Percentiles rank a stretch among this genome's conserved stretches.
These are phyloP conservation scores for Babyrousa celebensis DNA, from an alignment of 2,797 vertebrate species.

Conservation along the genomic window DNA sequence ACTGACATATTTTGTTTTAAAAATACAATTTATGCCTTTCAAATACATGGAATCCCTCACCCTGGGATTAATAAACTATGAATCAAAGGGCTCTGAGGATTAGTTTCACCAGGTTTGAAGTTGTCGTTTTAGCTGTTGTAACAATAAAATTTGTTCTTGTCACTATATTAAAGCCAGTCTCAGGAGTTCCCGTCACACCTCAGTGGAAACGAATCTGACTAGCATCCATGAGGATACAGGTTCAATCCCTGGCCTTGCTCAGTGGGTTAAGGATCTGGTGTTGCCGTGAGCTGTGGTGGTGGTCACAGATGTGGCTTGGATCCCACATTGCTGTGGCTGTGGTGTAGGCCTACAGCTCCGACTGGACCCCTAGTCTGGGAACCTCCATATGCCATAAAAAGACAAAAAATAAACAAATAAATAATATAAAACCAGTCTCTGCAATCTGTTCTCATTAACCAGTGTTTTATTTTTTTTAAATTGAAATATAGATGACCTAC, in stretches of 20 bases:
- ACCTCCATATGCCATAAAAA: too few species aligned
- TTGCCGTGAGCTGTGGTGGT: too few species aligned
- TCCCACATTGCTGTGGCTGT: too few species aligned
- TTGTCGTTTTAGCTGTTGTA: background rate
- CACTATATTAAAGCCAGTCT: background rate
- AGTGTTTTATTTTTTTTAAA: background rate
- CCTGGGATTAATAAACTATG: background rate
- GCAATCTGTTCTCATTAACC: background rate
- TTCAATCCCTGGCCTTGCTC: too few species aligned
- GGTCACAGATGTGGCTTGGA: too few species aligned
- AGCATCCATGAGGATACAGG: too few species aligned
- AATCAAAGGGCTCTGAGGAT: background rate
- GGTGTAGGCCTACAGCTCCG: too few species aligned
- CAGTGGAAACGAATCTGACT: too few species aligned
- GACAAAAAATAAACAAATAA: too few species aligned
- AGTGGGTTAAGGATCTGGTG: too few species aligned
- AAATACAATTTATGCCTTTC: background rate
- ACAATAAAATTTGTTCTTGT: background rate
- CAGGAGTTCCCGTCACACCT: too few species aligned
- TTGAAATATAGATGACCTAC: background rate
- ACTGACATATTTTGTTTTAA: background rate
- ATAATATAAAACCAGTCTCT: background rate
- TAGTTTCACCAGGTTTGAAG: background rate
- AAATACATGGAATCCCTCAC: background rate
- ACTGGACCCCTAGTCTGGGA: too few species aligned